Percentiles rank a stretch among this genome's conserved stretches.
These are phyloP conservation scores for Morone chrysops DNA, from an alignment of 2,113 vertebrate species.

Conservation along the genomic window DNA sequence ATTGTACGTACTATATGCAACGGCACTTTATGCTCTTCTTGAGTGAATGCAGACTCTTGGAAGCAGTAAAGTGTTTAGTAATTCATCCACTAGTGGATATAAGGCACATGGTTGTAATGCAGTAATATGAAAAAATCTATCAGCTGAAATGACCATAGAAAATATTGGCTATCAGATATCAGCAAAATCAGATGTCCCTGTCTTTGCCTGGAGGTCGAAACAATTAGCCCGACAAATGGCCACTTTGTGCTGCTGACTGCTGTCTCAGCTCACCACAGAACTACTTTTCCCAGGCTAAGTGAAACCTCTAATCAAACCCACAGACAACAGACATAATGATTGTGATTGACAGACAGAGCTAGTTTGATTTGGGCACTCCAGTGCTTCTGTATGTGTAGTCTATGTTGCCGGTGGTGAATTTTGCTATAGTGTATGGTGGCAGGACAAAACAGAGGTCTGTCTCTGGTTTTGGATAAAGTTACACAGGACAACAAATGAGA, in stretches of 20 bases:
- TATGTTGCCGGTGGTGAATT: background rate
- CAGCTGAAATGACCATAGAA: background rate
- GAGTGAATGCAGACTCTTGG: background rate
- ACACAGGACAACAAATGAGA: background rate
- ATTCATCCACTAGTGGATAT: background rate
- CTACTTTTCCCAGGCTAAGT: background rate
- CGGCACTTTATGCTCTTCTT: background rate
- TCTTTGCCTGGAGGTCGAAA: background rate
- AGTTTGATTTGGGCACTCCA: background rate
- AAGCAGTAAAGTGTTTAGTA: background rate
- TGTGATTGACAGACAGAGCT: background rate
- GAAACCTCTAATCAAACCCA: background rate
- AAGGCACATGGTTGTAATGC: background rate
- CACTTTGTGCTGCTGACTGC: background rate
- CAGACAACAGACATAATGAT: background rate
- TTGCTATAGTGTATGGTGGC: background rate
- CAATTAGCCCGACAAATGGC: conserved; percentile 1
- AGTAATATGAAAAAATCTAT: background rate
- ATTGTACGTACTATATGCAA: background rate
- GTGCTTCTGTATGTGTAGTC: background rate
- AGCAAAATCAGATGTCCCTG: background rate
- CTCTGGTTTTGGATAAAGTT: conserved; percentile 4
- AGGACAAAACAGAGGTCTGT: background rate
- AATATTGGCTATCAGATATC: background rate
- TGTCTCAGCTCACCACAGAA: background rate